Conservation (phyloP, 37 sponge, comb jelly and placozoan genomes). For the Dysidea cf. avara region DNA sequence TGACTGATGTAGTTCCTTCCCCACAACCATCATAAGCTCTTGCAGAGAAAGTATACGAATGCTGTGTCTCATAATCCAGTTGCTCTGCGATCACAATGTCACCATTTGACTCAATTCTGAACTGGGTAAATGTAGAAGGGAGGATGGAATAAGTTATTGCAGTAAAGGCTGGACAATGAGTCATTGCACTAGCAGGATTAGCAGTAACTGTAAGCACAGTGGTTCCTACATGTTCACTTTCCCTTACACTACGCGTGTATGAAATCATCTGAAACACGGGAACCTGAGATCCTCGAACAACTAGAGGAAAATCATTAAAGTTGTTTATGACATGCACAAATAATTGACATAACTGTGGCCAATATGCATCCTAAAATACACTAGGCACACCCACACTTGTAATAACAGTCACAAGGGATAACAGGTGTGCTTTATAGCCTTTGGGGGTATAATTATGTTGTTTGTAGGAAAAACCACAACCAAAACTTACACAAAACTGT, state of each 20-base stretch:
- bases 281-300: too few species aligned
- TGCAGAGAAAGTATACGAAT: neutral
- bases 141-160: neutral
- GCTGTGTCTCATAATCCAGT: constrained; percentile 5
- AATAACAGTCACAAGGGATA: too few species aligned
- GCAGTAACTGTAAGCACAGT: constrained; percentile 6
- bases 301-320: too few species aligned
- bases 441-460: too few species aligned
- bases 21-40: neutral
- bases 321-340: neutral
- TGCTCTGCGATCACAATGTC: neutral
- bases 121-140: neutral
- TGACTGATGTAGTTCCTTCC: neutral
- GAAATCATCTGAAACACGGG: neutral
- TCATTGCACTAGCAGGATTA: neutral
- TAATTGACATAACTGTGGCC: too few species aligned
- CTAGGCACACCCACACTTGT: too few species aligned
- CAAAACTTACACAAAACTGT: too few species aligned
- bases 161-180: neutral
- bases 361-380: too few species aligned
- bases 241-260: neutral
- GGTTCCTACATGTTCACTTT: constrained; percentile 6
- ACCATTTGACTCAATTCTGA: constrained; percentile 17
- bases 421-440: too few species aligned
- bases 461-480: too few species aligned